Conservation (phyloP, 1,140 invertebrate genomes). For the Formica exsecta region DNA sequence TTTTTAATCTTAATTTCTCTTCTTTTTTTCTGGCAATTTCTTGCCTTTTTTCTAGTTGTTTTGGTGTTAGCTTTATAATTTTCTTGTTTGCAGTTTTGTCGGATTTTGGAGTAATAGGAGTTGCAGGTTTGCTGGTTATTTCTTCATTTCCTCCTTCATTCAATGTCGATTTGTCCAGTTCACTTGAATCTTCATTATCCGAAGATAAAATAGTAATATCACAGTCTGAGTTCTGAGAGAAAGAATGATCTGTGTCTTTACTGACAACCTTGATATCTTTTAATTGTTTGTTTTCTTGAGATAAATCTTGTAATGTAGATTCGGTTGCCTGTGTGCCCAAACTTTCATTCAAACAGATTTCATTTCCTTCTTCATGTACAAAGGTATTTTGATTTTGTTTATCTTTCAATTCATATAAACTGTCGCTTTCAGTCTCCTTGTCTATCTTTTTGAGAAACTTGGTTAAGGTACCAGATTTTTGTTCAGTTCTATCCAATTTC, state of each 20-base stretch:
- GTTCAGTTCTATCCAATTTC: constrained; percentile 58
- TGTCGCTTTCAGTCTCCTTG: constrained; percentile 63
- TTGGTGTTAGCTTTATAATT: constrained; percentile 80
- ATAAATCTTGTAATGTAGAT: constrained; percentile 14
- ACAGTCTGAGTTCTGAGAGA: constrained; percentile 43
- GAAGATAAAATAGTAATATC: constrained; percentile 65
- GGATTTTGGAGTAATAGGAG: constrained; percentile 22
- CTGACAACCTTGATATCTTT: constrained; percentile 19
- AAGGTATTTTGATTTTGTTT: constrained; percentile 35
- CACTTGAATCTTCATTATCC: constrained; percentile 80
- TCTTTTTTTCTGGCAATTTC: constrained; percentile 87
- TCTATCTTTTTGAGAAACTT: constrained; percentile 79
- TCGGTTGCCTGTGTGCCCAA: constrained; percentile 13
- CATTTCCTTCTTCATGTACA: constrained; percentile 73
- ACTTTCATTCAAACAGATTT: constrained; percentile 71
- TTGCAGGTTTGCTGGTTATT: not conserved
- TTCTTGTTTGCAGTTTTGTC: constrained; percentile 59
- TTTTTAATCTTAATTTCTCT: constrained; percentile 87
- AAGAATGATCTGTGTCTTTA: constrained; percentile 11
- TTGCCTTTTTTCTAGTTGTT: constrained; percentile 83
- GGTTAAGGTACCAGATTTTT: constrained; percentile 74
- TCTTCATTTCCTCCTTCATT: not conserved
- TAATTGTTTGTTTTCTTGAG: constrained; percentile 7
- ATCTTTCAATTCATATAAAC: constrained; percentile 70
- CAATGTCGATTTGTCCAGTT: constrained; percentile 66